Percentiles rank a stretch among this genome's conserved stretches.
Conservation (phyloP, 1,140 invertebrate genomes). For the Choristoneura fumiferana region DNA sequence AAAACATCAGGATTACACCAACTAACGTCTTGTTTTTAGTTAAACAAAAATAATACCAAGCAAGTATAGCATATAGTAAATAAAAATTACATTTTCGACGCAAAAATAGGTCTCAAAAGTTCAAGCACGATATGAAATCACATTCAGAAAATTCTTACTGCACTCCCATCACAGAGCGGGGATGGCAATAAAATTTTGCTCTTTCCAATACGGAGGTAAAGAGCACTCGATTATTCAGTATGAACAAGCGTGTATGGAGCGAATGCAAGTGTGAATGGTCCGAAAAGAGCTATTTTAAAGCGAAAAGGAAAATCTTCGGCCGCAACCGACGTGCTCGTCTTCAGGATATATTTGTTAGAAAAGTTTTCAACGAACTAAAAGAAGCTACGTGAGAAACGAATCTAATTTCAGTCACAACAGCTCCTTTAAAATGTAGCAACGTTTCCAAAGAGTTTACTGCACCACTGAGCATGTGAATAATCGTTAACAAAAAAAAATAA, state of each 20-base stretch:
- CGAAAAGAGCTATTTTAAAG: conserved; percentile 61
- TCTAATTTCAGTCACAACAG: conserved; percentile 4
- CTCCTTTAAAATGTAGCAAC: conserved; percentile 2
- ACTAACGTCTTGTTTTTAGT: background rate
- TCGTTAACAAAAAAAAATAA: too few relatives aligned
- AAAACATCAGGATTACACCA: conserved; percentile 37
- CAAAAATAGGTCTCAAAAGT: background rate
- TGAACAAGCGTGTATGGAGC: conserved; percentile 42
- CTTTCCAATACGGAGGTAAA: conserved; percentile 42
- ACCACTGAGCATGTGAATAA: background rate
- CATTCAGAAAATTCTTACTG: background rate
- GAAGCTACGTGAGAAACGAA: conserved; percentile 13
- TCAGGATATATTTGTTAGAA: conserved; percentile 15
- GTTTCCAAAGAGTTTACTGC: conserved; percentile 2
- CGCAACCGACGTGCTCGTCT: conserved; percentile 25
- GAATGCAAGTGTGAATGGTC: conserved; percentile 49
- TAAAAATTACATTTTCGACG: too few relatives aligned
- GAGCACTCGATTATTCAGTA: conserved; percentile 58
- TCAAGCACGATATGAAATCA: background rate
- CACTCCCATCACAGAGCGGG: background rate
- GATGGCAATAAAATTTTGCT: conserved; percentile 38
- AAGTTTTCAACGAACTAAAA: conserved; percentile 14
- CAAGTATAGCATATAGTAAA: too few relatives aligned
- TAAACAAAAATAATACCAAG: too few relatives aligned
- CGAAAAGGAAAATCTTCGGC: conserved; percentile 45